Evolutionary conservation across 92 coral and sea anemone species (phyloP).

Genomic region (Parazoanthus swiftii): DNA sequence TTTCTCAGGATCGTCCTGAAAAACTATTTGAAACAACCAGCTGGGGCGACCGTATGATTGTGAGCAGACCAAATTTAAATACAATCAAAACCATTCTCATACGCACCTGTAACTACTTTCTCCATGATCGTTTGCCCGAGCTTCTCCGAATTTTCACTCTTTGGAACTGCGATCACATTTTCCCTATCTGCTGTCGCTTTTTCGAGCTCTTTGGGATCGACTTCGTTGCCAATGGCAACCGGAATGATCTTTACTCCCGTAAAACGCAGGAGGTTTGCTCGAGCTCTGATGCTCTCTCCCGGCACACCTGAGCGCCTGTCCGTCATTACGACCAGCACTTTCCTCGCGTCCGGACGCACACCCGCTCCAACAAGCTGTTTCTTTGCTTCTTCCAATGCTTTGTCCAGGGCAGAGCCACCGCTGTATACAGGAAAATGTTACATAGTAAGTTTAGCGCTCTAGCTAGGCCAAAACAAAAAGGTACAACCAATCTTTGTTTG

Average conservation of each 20-base stretch:
- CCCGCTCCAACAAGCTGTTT: slow-evolving; percentile 51
- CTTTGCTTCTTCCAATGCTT: slow-evolving; percentile 66
- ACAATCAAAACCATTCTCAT: background rate
- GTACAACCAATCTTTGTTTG: too few relatives aligned
- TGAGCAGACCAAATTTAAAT: too few relatives aligned
- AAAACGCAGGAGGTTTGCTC: slow-evolving; percentile 26
- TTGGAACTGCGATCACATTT: slow-evolving; percentile 11
- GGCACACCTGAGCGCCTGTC: background rate
- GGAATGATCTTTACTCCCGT: slow-evolving; percentile 41
- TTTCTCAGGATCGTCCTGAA: too few relatives aligned
- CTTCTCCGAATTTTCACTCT: slow-evolving; percentile 30
- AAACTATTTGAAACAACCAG: too few relatives aligned
- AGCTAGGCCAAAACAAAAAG: background rate
- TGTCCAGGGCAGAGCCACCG: slow-evolving; percentile 66
- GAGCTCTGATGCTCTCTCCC: slow-evolving; percentile 23
- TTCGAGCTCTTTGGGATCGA: slow-evolving; percentile 46
- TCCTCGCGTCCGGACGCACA: slow-evolving; percentile 59
- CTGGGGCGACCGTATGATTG: too few relatives aligned
- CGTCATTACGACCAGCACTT: slow-evolving; percentile 68
- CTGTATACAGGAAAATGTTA: slow-evolving; percentile 35
- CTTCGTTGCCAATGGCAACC: slow-evolving; percentile 47
- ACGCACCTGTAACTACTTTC: slow-evolving; percentile 41
- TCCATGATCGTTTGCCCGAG: slow-evolving; percentile 32
- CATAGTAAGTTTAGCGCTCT: too few relatives aligned
- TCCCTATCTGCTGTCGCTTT: background rate